Conservation (phyloP, 1,140 invertebrate genomes). For the Brachionus koreanus region DNA sequence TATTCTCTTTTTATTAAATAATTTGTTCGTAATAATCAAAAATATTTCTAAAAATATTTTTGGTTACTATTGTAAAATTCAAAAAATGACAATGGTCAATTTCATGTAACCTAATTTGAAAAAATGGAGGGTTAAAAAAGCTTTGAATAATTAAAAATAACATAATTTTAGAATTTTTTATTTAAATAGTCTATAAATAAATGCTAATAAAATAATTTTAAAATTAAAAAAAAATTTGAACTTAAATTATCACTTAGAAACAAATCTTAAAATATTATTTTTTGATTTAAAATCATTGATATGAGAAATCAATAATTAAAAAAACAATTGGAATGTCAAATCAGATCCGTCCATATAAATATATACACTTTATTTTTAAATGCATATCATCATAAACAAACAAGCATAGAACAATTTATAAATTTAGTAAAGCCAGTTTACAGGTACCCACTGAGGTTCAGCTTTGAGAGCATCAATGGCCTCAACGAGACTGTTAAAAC, state of each 20-base stretch:
- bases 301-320: background rate
- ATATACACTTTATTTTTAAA: background rate
- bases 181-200: too few relatives aligned
- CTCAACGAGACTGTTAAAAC: constrained; percentile 66
- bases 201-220: too few relatives aligned
- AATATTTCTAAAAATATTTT: too few relatives aligned
- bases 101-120: too few relatives aligned
- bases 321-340: background rate
- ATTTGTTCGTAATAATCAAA: too few relatives aligned
- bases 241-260: background rate
- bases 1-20: too few relatives aligned
- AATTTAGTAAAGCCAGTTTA: constrained; percentile 86
- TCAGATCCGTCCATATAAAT: background rate
- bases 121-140: too few relatives aligned
- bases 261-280: background rate
- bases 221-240: background rate
- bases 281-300: background rate
- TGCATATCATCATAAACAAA: background rate
- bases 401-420: background rate
- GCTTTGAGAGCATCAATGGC: constrained; percentile 81
- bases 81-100: too few relatives aligned
- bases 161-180: too few relatives aligned
- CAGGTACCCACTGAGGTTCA: constrained; percentile 96
- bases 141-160: too few relatives aligned
- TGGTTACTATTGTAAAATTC: too few relatives aligned